Evolutionary conservation across 1,140 invertebrate species (phyloP).

Genomic region (Cydia splendana): DNA sequence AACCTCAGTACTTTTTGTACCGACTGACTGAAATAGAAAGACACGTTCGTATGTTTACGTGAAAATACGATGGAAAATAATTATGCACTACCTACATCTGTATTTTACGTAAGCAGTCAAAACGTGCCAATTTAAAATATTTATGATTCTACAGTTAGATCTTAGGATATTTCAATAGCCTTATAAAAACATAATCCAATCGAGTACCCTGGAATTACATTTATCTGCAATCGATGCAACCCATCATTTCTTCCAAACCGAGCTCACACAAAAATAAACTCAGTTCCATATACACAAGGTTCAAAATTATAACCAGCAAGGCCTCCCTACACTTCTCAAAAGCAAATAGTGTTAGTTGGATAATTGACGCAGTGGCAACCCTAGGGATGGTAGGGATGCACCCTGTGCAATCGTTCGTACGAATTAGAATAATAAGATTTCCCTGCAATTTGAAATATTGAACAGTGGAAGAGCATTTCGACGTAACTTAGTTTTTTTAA

Average conservation of each 20-base stretch:
- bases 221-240: constrained; percentile 5
- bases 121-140: too few relatives aligned
- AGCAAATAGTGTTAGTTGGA: constrained; percentile 77
- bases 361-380: constrained; percentile 66
- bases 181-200: constrained; percentile 10
- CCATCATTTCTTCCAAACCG: background rate
- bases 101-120: too few relatives aligned
- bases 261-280: background rate
- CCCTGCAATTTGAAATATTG: constrained; percentile 59
- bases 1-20: too few relatives aligned
- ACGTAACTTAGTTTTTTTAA: constrained; percentile 26
- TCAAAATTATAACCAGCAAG: constrained; percentile 45
- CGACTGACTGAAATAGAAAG: too few relatives aligned
- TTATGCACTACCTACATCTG: too few relatives aligned
- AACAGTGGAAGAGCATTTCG: constrained; percentile 40
- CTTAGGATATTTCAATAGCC: background rate
- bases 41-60: too few relatives aligned
- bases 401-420: constrained; percentile 45
- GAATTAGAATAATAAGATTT: constrained; percentile 75
- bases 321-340: constrained; percentile 55
- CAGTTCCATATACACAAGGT: constrained; percentile 40
- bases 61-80: too few relatives aligned
- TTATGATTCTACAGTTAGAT: background rate
- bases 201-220: background rate
- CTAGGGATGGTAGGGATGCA: constrained; percentile 49